Evolutionary conservation across 2,888 invertebrate genomes (phyloP).

Genomic region (Syrista parreyssii): DNA sequence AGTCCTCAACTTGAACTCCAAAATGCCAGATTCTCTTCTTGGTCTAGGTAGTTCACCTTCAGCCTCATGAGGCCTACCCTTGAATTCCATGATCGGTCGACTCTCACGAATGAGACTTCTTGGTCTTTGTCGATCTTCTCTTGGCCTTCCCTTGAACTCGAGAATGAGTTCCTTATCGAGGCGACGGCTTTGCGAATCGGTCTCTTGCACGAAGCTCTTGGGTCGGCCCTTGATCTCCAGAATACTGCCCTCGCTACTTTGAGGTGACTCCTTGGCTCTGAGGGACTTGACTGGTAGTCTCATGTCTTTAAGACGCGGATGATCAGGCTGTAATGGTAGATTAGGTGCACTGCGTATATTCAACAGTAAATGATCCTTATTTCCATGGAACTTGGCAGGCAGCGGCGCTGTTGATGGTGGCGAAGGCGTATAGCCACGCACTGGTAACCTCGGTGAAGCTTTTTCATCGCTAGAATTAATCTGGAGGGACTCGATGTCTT

Average conservation of each 20-base stretch:
- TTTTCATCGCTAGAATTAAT: constrained; percentile 61
- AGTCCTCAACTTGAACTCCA: constrained; percentile 73
- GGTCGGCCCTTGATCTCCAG: constrained; percentile 72
- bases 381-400: constrained; percentile 79
- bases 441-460: constrained; percentile 68
- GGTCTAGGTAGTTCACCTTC: constrained; percentile 48
- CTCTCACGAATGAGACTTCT: constrained; percentile 59
- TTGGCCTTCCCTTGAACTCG: constrained; percentile 78
- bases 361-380: constrained; percentile 72
- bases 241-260: constrained; percentile 73
- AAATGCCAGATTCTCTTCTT: constrained; percentile 67
- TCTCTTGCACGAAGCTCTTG: constrained; percentile 62
- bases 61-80: constrained; percentile 71
- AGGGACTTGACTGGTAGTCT: constrained; percentile 79
- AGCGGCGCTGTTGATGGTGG: constrained; percentile 87
- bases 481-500: constrained; percentile 62
- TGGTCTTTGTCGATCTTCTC: constrained; percentile 51
- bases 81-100: constrained; percentile 79
- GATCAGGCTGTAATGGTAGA: constrained; percentile 75
- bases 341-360: constrained; percentile 86
- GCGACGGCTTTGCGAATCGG: constrained; percentile 69
- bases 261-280: constrained; percentile 73
- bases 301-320: constrained; percentile 78
- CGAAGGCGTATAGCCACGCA: constrained; percentile 81
- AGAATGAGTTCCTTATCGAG: constrained; percentile 71